Percentiles rank a stretch among this genome's conserved stretches.
Conservation (phyloP, 23 tunicate species). For the Botrylloides violaceus region DNA sequence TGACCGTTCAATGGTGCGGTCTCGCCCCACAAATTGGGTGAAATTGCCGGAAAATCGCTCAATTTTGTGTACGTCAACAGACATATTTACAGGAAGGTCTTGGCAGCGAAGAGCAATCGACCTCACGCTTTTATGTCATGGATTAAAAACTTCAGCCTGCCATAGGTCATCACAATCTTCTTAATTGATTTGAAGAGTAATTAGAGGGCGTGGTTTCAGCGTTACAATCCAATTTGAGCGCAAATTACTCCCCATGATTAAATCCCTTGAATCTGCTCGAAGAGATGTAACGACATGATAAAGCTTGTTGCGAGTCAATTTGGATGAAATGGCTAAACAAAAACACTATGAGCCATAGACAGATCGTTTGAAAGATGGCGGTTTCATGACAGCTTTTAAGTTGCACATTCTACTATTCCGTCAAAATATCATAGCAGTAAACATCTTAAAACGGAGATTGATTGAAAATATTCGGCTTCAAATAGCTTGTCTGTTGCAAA, state of each 20-base stretch:
- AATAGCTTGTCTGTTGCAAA: too few species aligned
- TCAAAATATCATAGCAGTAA: too few species aligned
- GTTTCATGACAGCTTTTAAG: neutral
- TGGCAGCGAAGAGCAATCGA: neutral
- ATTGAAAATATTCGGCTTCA: too few species aligned
- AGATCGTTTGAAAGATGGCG: neutral
- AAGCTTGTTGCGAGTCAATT: neutral
- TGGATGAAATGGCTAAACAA: neutral
- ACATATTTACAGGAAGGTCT: neutral
- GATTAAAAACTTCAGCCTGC: neutral
- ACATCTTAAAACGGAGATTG: too few species aligned
- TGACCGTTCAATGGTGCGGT: conserved; percentile 24
- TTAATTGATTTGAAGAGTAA: neutral
- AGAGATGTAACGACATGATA: neutral
- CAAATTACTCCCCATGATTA: neutral
- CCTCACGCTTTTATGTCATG: neutral
- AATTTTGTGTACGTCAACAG: conserved; percentile 16
- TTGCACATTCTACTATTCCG: neutral
- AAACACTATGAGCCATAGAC: neutral
- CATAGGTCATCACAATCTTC: neutral
- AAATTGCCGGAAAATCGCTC: conserved; percentile 36
- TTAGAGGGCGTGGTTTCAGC: neutral
- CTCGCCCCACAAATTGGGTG: conserved; percentile 28
- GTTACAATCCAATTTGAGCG: neutral
- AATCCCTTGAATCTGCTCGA: neutral